Evolutionary conservation across 64 coral and sea anemone species (phyloP).

Genomic region (Pocillopora verrucosa): DNA sequence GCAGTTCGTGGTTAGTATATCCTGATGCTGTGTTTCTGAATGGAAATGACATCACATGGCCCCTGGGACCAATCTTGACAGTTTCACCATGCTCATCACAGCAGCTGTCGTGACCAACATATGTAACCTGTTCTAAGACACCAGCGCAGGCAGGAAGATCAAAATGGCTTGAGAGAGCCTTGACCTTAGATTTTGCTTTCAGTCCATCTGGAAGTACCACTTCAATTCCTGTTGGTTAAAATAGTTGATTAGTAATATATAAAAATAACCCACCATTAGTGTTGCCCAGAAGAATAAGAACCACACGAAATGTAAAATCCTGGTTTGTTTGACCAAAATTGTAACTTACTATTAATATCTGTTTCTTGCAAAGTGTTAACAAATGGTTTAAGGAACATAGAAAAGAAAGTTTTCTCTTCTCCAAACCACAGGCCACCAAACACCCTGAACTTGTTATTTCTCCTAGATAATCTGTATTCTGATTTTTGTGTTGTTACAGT

Average conservation of each 20-base stretch:
- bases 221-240: constrained; percentile 17
- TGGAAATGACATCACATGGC: constrained; percentile 51
- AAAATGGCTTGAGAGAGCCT: constrained; percentile 49
- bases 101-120: constrained; percentile 42
- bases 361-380: constrained; percentile 8
- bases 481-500: too few species aligned
- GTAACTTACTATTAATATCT: constrained; percentile 17
- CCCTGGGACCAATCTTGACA: neutral
- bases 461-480: neutral
- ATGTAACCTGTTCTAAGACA: constrained; percentile 40
- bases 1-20: constrained; percentile 16
- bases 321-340: neutral
- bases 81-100: constrained; percentile 24
- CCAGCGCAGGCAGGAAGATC: constrained; percentile 47
- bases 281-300: too few species aligned
- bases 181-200: constrained; percentile 17
- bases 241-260: too few species aligned
- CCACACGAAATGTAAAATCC: too few species aligned
- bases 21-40: constrained; percentile 25
- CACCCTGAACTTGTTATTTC: constrained; percentile 14
- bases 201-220: constrained; percentile 41
- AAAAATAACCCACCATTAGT: too few species aligned
- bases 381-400: constrained; percentile 33
- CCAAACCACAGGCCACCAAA: constrained; percentile 54
- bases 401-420: constrained; percentile 37